Percentiles rank a stretch among this genome's conserved stretches.
These are phyloP conservation scores for Orthonyx spaldingii DNA, from an alignment of 2,113 vertebrate genomes.

Conservation along the genomic window DNA sequence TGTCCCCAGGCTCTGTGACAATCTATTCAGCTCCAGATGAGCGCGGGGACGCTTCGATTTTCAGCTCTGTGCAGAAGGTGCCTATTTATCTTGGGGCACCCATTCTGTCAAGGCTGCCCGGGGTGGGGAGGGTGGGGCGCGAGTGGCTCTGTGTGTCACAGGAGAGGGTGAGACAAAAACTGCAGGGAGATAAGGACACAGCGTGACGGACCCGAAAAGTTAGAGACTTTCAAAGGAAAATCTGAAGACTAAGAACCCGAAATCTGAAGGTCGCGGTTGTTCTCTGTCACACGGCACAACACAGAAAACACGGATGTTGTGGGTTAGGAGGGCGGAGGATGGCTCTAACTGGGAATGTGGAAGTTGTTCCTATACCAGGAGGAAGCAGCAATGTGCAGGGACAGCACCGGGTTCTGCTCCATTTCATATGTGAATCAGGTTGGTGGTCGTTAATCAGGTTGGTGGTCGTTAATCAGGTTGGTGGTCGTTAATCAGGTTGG, in stretches of 20 bases:
- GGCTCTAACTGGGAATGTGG: not conserved
- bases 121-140: not conserved
- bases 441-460: not conserved
- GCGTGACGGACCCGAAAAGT: not conserved
- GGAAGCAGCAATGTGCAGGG: not conserved
- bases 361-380: not conserved
- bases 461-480: not conserved
- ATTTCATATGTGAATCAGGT: not conserved
- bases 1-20: slow-evolving; percentile 6
- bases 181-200: accelerated
- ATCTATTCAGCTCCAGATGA: slow-evolving; percentile 33
- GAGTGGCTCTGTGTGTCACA: accelerated
- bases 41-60: not conserved
- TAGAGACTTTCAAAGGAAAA: not conserved
- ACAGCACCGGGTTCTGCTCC: not conserved
- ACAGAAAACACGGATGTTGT: accelerated
- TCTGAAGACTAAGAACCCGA: not conserved
- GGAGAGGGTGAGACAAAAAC: not conserved
- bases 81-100: slow-evolving; percentile 42
- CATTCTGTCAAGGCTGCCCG: not conserved
- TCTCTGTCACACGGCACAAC: accelerated
- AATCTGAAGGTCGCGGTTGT: accelerated
- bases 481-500: not conserved
- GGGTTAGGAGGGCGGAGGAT: not conserved
- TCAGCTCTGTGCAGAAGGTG: not conserved